These are phyloP conservation scores for Drosophila gaucha DNA, from an alignment of 2,888 invertebrate genomes.

Conservation along the genomic window DNA sequence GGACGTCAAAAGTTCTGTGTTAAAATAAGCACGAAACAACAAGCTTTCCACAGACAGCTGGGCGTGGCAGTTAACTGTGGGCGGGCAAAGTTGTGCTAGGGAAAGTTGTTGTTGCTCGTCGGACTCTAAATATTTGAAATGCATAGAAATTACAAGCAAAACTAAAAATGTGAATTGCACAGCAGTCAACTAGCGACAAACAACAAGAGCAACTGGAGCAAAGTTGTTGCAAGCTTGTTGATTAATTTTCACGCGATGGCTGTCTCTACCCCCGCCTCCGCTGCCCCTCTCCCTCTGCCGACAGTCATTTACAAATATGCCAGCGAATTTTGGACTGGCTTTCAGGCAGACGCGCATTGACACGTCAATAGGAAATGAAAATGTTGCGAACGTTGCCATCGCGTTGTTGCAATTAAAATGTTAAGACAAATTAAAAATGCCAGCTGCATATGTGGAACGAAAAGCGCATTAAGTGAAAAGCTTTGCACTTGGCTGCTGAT, in stretches of 20 bases:
- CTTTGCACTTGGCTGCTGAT: constrained; percentile 71
- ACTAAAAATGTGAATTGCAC: constrained; percentile 36
- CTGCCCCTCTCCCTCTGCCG: background rate
- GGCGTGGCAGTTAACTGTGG: background rate
- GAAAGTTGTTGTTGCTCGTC: constrained; percentile 23
- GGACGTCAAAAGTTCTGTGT: constrained; percentile 74
- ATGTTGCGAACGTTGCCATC: constrained; percentile 34
- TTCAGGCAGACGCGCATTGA: constrained; percentile 63
- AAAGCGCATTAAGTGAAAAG: constrained; percentile 57
- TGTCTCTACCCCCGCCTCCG: background rate
- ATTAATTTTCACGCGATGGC: constrained; percentile 41
- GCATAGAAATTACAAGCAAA: constrained; percentile 48
- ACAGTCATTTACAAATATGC: constrained; percentile 50
- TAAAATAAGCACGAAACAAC: constrained; percentile 63
- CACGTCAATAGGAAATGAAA: constrained; percentile 69
- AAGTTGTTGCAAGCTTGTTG: constrained; percentile 41
- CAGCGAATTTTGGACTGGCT: constrained; percentile 34
- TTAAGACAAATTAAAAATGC: constrained; percentile 76
- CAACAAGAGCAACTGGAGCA: constrained; percentile 10
- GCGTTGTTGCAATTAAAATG: constrained; percentile 71
- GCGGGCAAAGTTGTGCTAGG: constrained; percentile 12
- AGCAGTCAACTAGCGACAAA: constrained; percentile 20
- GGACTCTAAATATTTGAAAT: constrained; percentile 64
- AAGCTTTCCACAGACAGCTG: constrained; percentile 28
- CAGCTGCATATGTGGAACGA: constrained; percentile 45